Percentiles rank a stretch among this genome's conserved stretches.
phyloP scores from a whole-genome alignment of 2,888 invertebrate species.

The Drosophila setosimentum region DNA sequence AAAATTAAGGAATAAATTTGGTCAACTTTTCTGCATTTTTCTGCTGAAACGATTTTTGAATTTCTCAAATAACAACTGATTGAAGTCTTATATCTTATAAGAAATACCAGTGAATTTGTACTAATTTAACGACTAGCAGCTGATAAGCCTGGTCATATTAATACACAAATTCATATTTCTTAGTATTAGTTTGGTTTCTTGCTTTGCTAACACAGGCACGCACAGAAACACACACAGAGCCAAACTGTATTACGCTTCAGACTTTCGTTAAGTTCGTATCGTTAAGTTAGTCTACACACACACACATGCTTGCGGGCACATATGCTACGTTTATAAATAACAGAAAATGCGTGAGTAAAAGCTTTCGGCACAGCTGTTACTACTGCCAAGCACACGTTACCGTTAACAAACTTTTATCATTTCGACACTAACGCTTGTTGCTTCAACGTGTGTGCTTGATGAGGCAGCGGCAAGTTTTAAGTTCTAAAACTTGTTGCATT shows the following conservation, averaged over 20 bases:
- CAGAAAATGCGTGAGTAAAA: constrained; percentile 13
- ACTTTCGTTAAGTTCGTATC: constrained; percentile 1
- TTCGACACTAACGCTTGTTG: constrained; percentile 68
- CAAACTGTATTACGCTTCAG: neutral
- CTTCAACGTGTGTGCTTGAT: constrained; percentile 48
- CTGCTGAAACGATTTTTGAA: neutral
- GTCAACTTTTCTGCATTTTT: neutral
- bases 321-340: neutral
- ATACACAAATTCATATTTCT: neutral
- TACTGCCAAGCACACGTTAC: constrained; percentile 14
- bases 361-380: constrained; percentile 40
- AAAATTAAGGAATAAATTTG: neutral
- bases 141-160: neutral
- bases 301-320: constrained; percentile 8
- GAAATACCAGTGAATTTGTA: neutral
- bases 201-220: neutral
- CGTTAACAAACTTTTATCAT: constrained; percentile 69
- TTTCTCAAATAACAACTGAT: neutral
- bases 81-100: neutral
- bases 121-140: neutral
- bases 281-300: constrained; percentile 1
- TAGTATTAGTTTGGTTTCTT: neutral
- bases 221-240: neutral
- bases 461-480: constrained; percentile 4
- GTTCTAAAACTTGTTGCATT: neutral